These are phyloP conservation scores for Tetragonula clypearis DNA, from an alignment of 1,140 invertebrate genomes.

Conservation along the genomic window DNA sequence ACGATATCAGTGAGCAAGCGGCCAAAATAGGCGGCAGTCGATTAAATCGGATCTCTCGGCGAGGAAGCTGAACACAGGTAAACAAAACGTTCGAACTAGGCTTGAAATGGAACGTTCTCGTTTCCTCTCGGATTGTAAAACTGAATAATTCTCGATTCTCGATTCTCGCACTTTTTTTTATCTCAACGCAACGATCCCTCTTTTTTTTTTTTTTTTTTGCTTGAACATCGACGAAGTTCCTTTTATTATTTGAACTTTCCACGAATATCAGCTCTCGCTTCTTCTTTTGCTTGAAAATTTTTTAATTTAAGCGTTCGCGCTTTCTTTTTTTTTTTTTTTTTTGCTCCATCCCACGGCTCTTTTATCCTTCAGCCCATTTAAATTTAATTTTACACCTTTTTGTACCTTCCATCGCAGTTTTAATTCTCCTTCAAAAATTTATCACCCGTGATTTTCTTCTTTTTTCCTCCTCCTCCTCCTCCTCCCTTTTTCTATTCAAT, in stretches of 20 bases:
- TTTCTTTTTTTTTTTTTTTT: not conserved
- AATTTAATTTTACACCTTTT: not conserved
- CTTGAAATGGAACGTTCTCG: not conserved
- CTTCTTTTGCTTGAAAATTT: not conserved
- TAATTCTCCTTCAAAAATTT: not conserved
- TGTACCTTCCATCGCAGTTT: not conserved
- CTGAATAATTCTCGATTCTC: not conserved
- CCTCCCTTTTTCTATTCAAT: not conserved
- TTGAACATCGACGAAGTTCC: too few relatives aligned
- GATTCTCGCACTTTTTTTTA: not conserved
- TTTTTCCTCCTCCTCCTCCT: not conserved
- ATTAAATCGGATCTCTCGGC: constrained; percentile 2
- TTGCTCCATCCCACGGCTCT: not conserved
- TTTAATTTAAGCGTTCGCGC: not conserved
- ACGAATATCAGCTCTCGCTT: not conserved
- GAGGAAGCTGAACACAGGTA: not conserved
- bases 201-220: not conserved
- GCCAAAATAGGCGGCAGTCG: not conserved
- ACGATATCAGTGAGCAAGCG: not conserved
- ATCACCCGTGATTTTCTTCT: not conserved
- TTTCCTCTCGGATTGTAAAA: not conserved
- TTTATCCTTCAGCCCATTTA: not conserved
- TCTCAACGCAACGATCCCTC: not conserved
- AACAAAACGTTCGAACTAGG: not conserved
- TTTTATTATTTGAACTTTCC: not conserved